phyloP scores from a whole-genome alignment of 2,888 invertebrate species.

The Leptopilina drosophilae region DNA sequence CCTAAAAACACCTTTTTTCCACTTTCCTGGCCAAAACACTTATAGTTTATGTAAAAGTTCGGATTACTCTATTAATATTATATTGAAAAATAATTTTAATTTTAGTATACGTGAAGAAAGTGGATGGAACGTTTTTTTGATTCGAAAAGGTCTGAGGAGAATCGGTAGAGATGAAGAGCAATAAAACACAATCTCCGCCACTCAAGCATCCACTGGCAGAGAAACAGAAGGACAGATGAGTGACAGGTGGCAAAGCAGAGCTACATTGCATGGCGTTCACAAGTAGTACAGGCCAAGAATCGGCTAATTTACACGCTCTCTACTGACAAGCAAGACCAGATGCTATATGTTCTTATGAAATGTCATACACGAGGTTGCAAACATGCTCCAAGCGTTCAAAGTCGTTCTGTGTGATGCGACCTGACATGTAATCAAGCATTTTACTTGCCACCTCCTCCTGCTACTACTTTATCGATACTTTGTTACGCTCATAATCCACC shows the following conservation, averaged over 20 bases:
- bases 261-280: slow-evolving; percentile 20
- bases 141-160: neutral
- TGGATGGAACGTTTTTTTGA: neutral
- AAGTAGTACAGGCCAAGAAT: slow-evolving; percentile 44
- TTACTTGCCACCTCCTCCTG: slow-evolving; percentile 10
- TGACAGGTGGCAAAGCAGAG: slow-evolving; percentile 34
- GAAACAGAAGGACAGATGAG: slow-evolving; percentile 59
- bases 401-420: slow-evolving; percentile 14
- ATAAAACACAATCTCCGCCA: slow-evolving; percentile 59
- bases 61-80: too few relatives aligned
- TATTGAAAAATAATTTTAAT: too few relatives aligned
- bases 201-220: slow-evolving; percentile 64
- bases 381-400: slow-evolving; percentile 19
- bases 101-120: neutral
- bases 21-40: too few relatives aligned
- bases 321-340: slow-evolving; percentile 36
- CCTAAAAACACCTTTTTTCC: too few relatives aligned
- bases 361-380: slow-evolving; percentile 22
- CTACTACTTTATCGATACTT: slow-evolving; percentile 24
- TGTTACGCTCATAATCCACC: slow-evolving; percentile 6
- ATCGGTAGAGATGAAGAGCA: neutral
- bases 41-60: too few relatives aligned
- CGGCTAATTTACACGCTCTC: slow-evolving; percentile 35
- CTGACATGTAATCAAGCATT: slow-evolving; percentile 30
- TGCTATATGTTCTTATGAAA: slow-evolving; percentile 35